A percentile compares a stretch with the other conserved stretches of the same genome.
Evolutionary conservation across 2,113 vertebrate genomes (phyloP).

Genomic region (Ictalurus punctatus): DNA sequence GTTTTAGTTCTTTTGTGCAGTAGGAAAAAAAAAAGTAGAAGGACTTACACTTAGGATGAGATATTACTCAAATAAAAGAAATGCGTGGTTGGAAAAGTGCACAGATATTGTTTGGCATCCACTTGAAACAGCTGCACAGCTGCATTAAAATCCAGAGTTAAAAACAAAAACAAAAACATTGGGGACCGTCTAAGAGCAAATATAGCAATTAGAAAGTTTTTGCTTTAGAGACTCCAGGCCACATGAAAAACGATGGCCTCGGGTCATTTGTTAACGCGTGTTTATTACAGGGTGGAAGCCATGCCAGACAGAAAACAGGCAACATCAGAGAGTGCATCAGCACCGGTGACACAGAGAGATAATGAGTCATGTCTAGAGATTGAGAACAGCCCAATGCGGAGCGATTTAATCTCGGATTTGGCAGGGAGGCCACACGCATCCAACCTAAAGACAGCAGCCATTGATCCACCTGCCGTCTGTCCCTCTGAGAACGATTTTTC

Average conservation of each 20-base stretch:
- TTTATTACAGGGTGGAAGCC: slow-evolving; percentile 22
- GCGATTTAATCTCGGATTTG: slow-evolving; percentile 23
- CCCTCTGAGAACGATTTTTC: slow-evolving; percentile 50
- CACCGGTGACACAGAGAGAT: slow-evolving; percentile 16
- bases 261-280: slow-evolving; percentile 8
- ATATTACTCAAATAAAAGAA: neutral
- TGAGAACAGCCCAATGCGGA: slow-evolving; percentile 20
- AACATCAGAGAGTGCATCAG: slow-evolving; percentile 14
- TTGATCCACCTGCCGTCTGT: slow-evolving; percentile 47
- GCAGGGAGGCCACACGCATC: slow-evolving; percentile 21
- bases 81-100: neutral
- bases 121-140: neutral
- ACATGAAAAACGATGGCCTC: neutral
- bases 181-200: neutral
- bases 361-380: slow-evolving; percentile 25
- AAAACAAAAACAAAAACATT: too few species aligned
- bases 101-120: neutral
- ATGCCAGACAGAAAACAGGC: slow-evolving; percentile 16
- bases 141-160: too few species aligned
- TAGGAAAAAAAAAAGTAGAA: neutral
- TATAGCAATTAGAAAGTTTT: neutral
- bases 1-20: neutral
- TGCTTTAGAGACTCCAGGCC: neutral
- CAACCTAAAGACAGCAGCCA: slow-evolving; percentile 48
- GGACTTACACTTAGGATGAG: neutral